Evolutionary conservation across 2,888 invertebrate genomes (phyloP), one percentile per base, ranked within the genome.

Genomic region (Pachymerium ferrugineum): DNA sequence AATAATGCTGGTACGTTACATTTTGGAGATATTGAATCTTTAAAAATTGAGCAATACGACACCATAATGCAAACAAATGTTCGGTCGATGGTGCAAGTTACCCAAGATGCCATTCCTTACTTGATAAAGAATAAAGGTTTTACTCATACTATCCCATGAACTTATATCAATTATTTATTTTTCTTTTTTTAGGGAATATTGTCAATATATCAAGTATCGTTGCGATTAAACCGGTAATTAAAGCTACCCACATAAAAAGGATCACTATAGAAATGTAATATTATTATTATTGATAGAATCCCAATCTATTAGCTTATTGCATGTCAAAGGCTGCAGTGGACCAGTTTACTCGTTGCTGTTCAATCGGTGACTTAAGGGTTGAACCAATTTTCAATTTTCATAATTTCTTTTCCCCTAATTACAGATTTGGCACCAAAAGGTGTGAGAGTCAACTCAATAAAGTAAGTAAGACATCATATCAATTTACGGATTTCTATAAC

Each of bases 311-410:
- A 3, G 28, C 68, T 6, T 68, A 68, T 28, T 3, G 6, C n/a
- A 68, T 68, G 68, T 25, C 68, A 1, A 68, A 68, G 28, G 68
- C 68, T 12, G 68, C 68, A 25, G 4, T 68, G 68, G 29, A 68
- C 28, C 28, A 68, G 4, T 68, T 68, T 16, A 68, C 68, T 10
- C 68, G 68, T 16, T 68, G 68, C 31, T 1, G 16, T 30, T 22
- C 68, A 30, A 8, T 68, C 8, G 68, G 68, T 68, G 28, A 67
- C n/a, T 8, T 38, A 38, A 12, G 16, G 16, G 33, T 38, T 16
- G 38, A 38, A 38, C 38, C 38, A 38, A 14, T 67, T 67, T 28
- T 28, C 28, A 68, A 68, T 30, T 14, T 38, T 47, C 22, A 3
- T 14, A 25, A 25, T 22, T 22, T 12, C 38, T 12, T 12, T 35